A percentile compares a stretch with the other conserved stretches of the same genome.
Conservation (phyloP, 2,797 vertebrate genomes). For the Peromyscus attwateri region DNA sequence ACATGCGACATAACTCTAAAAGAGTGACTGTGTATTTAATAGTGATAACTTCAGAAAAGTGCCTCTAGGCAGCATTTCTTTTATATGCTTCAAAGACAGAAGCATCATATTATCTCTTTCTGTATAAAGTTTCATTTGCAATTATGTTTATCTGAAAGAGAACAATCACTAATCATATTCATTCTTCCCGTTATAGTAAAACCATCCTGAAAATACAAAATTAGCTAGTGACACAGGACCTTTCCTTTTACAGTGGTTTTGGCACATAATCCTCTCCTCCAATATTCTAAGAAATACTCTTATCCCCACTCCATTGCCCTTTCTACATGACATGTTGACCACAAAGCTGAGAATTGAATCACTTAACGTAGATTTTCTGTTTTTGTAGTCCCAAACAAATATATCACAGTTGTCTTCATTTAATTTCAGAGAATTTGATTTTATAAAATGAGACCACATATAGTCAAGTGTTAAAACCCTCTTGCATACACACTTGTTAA, state of each 20-base stretch:
- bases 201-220: slow-evolving; percentile 33
- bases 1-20: neutral
- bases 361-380: neutral
- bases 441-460: neutral
- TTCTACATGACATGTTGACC: neutral
- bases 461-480: neutral
- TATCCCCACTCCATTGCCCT: neutral
- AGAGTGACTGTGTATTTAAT: neutral
- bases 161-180: neutral
- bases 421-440: neutral
- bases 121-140: neutral
- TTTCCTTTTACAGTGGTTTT: slow-evolving; percentile 15
- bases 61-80: neutral
- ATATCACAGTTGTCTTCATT: neutral
- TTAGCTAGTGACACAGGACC: neutral
- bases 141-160: slow-evolving; percentile 23
- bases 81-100: neutral
- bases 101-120: neutral
- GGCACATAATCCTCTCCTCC: neutral
- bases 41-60: neutral
- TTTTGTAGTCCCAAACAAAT: neutral
- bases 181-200: neutral
- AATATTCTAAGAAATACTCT: neutral
- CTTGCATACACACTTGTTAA: neutral
- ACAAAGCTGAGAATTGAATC: neutral